Evolutionary conservation across 2,888 invertebrate species (phyloP).

Genomic region (Tenthredo scrophulariae): DNA sequence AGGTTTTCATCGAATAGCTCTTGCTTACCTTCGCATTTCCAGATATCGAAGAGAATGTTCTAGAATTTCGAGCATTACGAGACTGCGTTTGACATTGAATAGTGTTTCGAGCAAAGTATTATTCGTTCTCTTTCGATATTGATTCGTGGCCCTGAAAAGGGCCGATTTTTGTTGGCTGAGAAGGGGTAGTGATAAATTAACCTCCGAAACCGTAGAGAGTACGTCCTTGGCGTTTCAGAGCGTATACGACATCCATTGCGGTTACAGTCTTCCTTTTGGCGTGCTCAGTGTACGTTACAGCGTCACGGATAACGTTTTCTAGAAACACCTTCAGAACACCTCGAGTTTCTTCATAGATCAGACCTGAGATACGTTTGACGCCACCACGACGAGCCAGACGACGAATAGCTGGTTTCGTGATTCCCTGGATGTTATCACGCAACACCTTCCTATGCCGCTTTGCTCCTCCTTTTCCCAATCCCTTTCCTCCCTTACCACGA

Average conservation of each 20-base stretch:
- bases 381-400: constrained; percentile 83
- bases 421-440: constrained; percentile 88
- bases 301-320: constrained; percentile 89
- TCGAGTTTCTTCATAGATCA: constrained; percentile 83
- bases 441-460: constrained; percentile 90
- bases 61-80: neutral
- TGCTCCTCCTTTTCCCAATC: constrained; percentile 88
- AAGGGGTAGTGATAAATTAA: constrained; percentile 70
- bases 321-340: constrained; percentile 88
- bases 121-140: neutral
- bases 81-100: neutral
- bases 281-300: constrained; percentile 91
- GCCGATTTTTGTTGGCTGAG: constrained; percentile 52
- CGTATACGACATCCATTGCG: constrained; percentile 92
- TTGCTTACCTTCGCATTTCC: too few species aligned
- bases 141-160: constrained; percentile 60
- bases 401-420: constrained; percentile 89
- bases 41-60: too few species aligned
- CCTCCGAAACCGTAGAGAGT: constrained; percentile 90
- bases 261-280: constrained; percentile 92
- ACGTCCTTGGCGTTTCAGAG: constrained; percentile 88
- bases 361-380: constrained; percentile 82
- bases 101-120: neutral
- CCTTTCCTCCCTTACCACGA: constrained; percentile 88
- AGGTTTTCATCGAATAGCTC: too few species aligned